These are phyloP conservation scores for Dendrolimus punctatus DNA, from an alignment of 1,140 invertebrate genomes.

Conservation along the genomic window DNA sequence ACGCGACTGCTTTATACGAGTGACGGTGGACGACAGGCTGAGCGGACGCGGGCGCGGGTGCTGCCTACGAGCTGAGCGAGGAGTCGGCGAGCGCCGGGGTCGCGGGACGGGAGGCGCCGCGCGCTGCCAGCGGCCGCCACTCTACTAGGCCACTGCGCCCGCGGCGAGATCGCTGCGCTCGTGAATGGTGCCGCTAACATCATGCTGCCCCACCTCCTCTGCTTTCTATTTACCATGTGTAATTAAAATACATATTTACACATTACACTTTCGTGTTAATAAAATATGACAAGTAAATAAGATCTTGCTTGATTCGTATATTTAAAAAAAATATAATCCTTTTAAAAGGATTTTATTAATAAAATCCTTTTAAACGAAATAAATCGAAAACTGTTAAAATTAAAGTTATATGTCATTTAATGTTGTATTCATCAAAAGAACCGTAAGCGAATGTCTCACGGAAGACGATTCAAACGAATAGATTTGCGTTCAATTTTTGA, in stretches of 20 bases:
- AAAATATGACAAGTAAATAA: too few species aligned
- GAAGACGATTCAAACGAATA: too few species aligned
- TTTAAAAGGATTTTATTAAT: too few species aligned
- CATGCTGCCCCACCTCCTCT: slow-evolving; percentile 39
- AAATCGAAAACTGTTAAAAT: too few species aligned
- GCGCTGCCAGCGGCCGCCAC: slow-evolving; percentile 27
- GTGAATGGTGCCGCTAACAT: slow-evolving; percentile 12
- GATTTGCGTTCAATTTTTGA: too few species aligned
- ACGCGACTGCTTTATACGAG: slow-evolving; percentile 43
- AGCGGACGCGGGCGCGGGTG: slow-evolving; percentile 21
- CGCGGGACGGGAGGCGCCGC: slow-evolving; percentile 22
- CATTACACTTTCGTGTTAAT: slow-evolving; percentile 11
- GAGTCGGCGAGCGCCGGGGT: slow-evolving; percentile 24
- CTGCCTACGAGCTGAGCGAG: slow-evolving; percentile 23
- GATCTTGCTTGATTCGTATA: too few species aligned
- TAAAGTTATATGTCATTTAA: too few species aligned
- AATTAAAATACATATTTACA: slow-evolving; percentile 38
- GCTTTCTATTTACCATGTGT: slow-evolving; percentile 45
- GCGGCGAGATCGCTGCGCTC: slow-evolving; percentile 8
- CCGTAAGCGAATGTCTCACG: too few species aligned
- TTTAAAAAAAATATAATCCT: too few species aligned
- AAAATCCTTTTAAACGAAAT: too few species aligned
- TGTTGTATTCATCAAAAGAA: too few species aligned
- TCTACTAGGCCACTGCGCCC: slow-evolving; percentile 25
- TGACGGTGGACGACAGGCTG: slow-evolving; percentile 16